Base-by-base conservation (phyloP, 2,113 vertebrate species). In the Oriolus oriolus region DNA sequence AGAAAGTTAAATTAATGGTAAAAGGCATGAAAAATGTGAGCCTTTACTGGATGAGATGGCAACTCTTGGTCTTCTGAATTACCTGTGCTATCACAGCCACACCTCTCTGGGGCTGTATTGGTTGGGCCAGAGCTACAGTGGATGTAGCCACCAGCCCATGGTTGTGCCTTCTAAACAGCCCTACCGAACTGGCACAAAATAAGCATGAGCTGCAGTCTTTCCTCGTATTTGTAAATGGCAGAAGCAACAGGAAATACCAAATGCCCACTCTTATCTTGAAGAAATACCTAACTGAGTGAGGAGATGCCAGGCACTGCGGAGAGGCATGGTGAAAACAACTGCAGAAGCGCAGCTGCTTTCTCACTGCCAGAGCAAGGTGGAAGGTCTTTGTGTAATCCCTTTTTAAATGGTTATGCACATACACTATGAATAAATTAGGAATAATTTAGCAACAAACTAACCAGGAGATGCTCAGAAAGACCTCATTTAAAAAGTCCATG, bases 251-350 rank as follows among this genome's bases (percentile, higher is more conserved):
- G 53, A 18, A 69, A 59, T 37, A 35, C 14, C 16, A 28, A 76
- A 69, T 2, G 2, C 3, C 30, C 50, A 6, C 2, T 3, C 33
- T 49, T 23, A 26, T 59, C n/a, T 44, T 1, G 5, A 79, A 65
- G 49, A 63, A 60, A 18, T 15, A 49, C 12, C 13, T 49, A 41
- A 79, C 19, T 0, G 0, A 69, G 37, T 0, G 0, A 69, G 37
- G 33, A 65, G 45, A 69, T 4, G 2, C 11, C 50, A 78, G 56
- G 56, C 47, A 45, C 7, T 61, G 28, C 16, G 28, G 28, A 69
- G 31, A 47, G 20, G 8, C 22, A 16, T 3, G 10, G 52, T 35
- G 45, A 80, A 83, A 93, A 60, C 56, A 73, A 12, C 5, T 49
- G 53, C 53, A 56, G 57, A 45, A 35, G 30, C 19, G 52, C 60